Evolutionary conservation across 2,113 vertebrate species (phyloP).

Genomic region (Meles meles): DNA sequence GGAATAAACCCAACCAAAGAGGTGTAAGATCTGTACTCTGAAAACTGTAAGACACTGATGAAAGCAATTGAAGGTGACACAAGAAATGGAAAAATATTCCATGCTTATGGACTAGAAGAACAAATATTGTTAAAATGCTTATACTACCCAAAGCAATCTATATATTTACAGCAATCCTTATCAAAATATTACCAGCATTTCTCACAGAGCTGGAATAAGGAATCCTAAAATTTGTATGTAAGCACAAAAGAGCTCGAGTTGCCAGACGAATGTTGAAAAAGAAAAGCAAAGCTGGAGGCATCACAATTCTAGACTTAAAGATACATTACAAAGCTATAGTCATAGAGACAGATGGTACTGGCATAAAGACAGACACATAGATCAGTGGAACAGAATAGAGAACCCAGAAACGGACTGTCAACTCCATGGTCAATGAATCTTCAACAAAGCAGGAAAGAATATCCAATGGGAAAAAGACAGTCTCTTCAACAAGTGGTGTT

Average conservation of each 20-base stretch:
- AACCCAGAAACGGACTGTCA: background rate
- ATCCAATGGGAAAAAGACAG: background rate
- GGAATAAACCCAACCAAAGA: background rate
- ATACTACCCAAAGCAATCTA: background rate
- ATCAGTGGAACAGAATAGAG: background rate
- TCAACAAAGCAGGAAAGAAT: background rate
- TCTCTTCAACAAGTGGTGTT: background rate
- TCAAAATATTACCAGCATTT: background rate
- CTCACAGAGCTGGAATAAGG: background rate
- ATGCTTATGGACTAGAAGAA: background rate
- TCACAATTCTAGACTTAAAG: background rate
- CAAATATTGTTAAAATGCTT: background rate
- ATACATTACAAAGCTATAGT: background rate
- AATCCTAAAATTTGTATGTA: background rate
- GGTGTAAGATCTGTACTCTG: background rate
- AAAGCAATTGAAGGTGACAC: background rate
- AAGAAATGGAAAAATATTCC: background rate
- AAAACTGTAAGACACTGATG: background rate
- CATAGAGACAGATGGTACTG: background rate
- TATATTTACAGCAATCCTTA: background rate
- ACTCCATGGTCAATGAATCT: background rate
- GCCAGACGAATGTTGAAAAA: background rate
- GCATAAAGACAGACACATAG: background rate
- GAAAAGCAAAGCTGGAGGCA: background rate
- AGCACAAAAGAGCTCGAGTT: background rate